These are phyloP conservation scores for Ornithoptera alexandrae DNA, from an alignment of 2,888 invertebrate species.

Conservation along the genomic window DNA sequence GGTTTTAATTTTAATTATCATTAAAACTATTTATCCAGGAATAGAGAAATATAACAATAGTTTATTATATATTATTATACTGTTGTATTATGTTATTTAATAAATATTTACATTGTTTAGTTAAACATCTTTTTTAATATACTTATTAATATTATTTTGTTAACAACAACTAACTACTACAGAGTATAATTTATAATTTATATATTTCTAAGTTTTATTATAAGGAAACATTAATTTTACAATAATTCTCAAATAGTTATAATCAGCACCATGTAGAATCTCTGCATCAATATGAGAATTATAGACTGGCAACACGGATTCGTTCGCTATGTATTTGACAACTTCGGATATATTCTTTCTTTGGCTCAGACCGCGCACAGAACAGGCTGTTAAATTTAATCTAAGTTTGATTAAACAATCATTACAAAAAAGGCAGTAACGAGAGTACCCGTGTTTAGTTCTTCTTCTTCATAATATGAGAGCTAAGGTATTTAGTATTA, in stretches of 20 bases:
- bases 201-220: too few relatives aligned
- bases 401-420: conserved; percentile 35
- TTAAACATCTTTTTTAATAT: too few relatives aligned
- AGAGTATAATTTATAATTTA: too few relatives aligned
- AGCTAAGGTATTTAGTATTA: conserved; percentile 68
- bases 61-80: too few relatives aligned
- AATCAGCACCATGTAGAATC: neutral
- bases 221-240: neutral
- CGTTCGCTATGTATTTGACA: neutral
- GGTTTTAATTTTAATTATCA: too few relatives aligned
- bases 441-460: conserved; percentile 28
- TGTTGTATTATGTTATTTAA: too few relatives aligned
- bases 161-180: too few relatives aligned
- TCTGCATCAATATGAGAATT: neutral
- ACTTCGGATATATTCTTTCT: conserved; percentile 6
- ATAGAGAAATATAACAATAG: too few relatives aligned
- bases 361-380: conserved; percentile 27
- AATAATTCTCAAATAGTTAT: neutral
- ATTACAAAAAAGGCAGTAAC: conserved; percentile 13
- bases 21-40: too few relatives aligned
- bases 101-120: too few relatives aligned
- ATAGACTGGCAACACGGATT: conserved; percentile 17
- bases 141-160: too few relatives aligned
- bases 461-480: conserved; percentile 53
- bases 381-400: conserved; percentile 34